Percentiles rank a stretch among this genome's conserved stretches.
These are phyloP conservation scores for Tragelaphus scriptus DNA, from an alignment of 2,113 vertebrate genomes.

Conservation along the genomic window DNA sequence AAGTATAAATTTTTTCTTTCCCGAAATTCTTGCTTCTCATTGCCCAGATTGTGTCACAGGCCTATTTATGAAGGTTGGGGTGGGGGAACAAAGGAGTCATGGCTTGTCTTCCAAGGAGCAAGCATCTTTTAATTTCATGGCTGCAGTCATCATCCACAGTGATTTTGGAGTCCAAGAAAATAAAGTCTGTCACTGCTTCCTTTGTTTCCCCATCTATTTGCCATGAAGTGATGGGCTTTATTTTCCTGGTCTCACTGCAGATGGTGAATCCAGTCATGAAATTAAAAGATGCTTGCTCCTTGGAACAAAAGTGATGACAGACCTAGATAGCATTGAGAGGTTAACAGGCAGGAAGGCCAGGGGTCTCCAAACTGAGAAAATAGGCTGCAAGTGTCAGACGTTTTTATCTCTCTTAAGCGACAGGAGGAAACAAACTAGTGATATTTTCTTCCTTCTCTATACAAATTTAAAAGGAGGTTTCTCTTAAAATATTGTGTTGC, in stretches of 20 bases:
- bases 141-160: not conserved
- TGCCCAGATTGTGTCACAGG: not conserved
- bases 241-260: not conserved
- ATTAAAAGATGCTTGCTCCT: not conserved
- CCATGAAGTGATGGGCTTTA: not conserved
- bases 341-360: no score
- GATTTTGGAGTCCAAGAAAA: not conserved
- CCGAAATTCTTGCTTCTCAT: not conserved
- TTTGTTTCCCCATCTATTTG: not conserved
- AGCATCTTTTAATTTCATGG: not conserved
- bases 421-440: no score
- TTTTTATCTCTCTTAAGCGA: no score
- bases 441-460: no score
- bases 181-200: not conserved
- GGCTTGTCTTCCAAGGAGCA: not conserved
- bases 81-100: not conserved
- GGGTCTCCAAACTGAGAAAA: no score
- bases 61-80: not conserved
- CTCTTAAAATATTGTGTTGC: no score
- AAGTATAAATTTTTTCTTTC: not conserved
- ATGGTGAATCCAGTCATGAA: not conserved
- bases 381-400: no score
- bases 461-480: no score
- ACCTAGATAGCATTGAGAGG: not conserved
- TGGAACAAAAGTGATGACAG: not conserved